Base-by-base conservation (phyloP, 2,113 vertebrate genomes). In the Atherinomorus stipes region DNA sequence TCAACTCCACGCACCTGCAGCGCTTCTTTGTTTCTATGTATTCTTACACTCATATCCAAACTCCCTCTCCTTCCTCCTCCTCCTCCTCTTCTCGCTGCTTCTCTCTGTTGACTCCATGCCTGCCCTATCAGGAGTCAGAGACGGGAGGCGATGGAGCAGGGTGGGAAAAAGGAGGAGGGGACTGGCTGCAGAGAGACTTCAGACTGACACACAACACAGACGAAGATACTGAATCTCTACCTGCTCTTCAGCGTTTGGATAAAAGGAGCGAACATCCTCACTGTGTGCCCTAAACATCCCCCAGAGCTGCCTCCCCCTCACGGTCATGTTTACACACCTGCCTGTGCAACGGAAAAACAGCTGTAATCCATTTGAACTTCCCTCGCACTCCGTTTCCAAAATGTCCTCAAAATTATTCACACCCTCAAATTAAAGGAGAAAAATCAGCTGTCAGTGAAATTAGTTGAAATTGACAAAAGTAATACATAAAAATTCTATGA, bases 1-100 rank as follows among this genome's bases (percentile, higher is more conserved):
- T 49, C 42, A 78, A 71, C 78, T 77, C 84, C 76, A 86, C 74
- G 85, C 89, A 91, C 89, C 89, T 92, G 81, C 88, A 92, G 85
- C 80, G 12, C 44, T 71, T 84, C 82, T 84, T 78, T 83, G 71
- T 80, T 80, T 87, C 86, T 77, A 81, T 71, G 74, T 21, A 45
- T 61, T 69, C 76, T 76, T 74, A 64, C 62, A 56, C 74, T 60
- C 42, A 61, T 51, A 87, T 61, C 72, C 75, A 8, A 84, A 83
- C 76, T 71, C 71, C 68, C 67, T 51, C 54, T 62, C 64, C 58
- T 78, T 75, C 47, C 78, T 74, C 65, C 54, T 60, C 81, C 49
- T 61, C 82, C 64, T 64, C 68, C 78, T 59, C 64, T 57, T 59
- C 64, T 57, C 18, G 1, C 60, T 18, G 64, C 71, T 60, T 83